Base-by-base conservation (phyloP, 2,113 vertebrate genomes). In the Petrocephalus zakoni region DNA sequence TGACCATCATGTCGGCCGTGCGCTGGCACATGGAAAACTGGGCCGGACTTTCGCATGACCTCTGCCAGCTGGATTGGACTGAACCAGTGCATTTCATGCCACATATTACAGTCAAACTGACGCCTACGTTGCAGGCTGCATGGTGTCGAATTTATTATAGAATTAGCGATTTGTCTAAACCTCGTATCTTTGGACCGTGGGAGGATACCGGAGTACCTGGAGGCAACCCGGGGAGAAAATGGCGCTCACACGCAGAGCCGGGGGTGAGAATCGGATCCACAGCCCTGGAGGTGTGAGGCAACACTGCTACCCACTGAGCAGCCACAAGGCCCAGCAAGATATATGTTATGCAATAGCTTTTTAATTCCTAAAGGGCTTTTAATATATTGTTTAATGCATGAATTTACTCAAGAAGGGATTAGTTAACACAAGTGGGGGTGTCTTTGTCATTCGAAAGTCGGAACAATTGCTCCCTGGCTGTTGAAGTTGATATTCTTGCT, bases 381-480 rank as follows among this genome's bases (percentile, higher is more conserved):
- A 55, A 53, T 53, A 84, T n/a, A 47, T 10, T 78, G 34, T 78
- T 17, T 78, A 78, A 42, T 78, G 34, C 17, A 42, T 78, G 19
- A 42, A 78, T 19, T 78, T 78, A 37, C 72, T 49, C 21, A 8
- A n/a, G 21, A 22, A 17, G 84, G 51, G 15, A 86, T 25, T 86
- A 86, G 51, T 49, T 55, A 55, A 17, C 52, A 52, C n/a, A 42
- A 55, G 84, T 53, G 51, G 51, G 51, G 15, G n/a, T 49, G 46
- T 47, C 81, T 29, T 34, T 56, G 52, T 56, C 22, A 55, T 49
- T 19, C 37, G 15, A 37, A 46, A 49, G 46, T 56, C 47, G 29
- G 52, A 55, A 86, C 52, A 56, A 19, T 86, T 86, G 84, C 84
- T 86, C 49, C 51, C 84, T 86, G 52, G 52, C 84, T 86, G 51